Evolutionary conservation across 2,888 invertebrate species (phyloP).

Genomic region (Stegophylla sp.): DNA sequence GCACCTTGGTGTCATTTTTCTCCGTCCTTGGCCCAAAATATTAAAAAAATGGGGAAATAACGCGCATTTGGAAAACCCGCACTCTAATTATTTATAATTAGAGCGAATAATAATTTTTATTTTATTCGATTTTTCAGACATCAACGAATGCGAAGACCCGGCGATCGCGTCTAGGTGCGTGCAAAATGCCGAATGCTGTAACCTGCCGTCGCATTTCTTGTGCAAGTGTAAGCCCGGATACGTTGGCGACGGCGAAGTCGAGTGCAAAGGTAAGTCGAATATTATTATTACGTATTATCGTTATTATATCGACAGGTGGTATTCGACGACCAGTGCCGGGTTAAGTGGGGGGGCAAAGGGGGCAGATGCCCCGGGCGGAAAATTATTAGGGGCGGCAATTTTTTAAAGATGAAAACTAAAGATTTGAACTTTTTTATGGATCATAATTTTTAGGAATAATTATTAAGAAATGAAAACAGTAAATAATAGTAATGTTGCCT

Average conservation of each 20-base stretch:
- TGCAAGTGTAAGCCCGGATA: slow-evolving; percentile 92
- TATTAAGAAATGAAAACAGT: no score
- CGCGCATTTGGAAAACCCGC: not conserved
- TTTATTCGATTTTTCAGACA: no score
- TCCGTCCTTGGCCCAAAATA: slow-evolving; percentile 30
- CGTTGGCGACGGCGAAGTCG: slow-evolving; percentile 87
- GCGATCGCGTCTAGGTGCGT: slow-evolving; percentile 84
- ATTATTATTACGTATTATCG: no score
- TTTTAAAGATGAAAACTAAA: no score
- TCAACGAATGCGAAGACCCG: slow-evolving; percentile 93
- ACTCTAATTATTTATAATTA: not conserved
- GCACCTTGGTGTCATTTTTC: slow-evolving; percentile 26
- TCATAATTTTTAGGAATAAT: no score
- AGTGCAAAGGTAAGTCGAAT: slow-evolving; percentile 79
- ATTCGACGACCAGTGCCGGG: no score
- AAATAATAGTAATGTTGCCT: no score
- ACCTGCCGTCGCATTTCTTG: slow-evolving; percentile 90
- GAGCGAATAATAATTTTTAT: not conserved
- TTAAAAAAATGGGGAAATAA: not conserved
- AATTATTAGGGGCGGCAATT: no score
- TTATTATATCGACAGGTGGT: no score
- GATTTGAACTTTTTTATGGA: no score
- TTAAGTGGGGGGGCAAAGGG: no score
- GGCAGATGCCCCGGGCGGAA: no score
- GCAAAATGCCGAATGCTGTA: slow-evolving; percentile 91